Evolutionary conservation across 2,888 invertebrate genomes (phyloP).

Genomic region (Megalurothrips usitatus): DNA sequence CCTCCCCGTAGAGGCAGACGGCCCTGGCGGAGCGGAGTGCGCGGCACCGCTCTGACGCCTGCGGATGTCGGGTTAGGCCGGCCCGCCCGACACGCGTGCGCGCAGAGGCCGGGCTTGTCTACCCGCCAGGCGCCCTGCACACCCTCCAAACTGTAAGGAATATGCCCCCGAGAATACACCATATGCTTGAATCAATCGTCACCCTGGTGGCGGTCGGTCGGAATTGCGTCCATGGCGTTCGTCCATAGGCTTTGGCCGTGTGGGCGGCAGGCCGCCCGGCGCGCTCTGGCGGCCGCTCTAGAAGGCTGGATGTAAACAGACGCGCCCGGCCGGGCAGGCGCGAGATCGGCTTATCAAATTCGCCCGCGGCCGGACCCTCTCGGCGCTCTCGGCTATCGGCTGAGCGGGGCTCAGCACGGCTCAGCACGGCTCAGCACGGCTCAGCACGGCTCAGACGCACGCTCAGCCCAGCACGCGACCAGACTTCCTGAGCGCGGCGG

Average conservation of each 20-base stretch:
- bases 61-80: too few relatives aligned
- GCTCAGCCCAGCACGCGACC: background rate
- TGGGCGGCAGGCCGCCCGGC: background rate
- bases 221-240: too few relatives aligned
- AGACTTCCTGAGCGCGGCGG: background rate
- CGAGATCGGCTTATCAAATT: background rate
- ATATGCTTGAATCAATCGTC: too few relatives aligned
- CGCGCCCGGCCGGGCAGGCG: background rate
- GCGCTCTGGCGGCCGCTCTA: background rate
- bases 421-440: background rate
- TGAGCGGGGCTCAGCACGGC: background rate
- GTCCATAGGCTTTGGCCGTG: background rate
- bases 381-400: background rate
- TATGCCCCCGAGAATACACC: too few relatives aligned
- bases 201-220: too few relatives aligned
- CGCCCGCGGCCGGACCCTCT: background rate
- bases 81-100: too few relatives aligned
- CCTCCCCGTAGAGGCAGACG: too few relatives aligned
- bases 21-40: too few relatives aligned
- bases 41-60: too few relatives aligned
- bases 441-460: background rate
- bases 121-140: too few relatives aligned
- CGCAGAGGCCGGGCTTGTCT: too few relatives aligned
- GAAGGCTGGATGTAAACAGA: background rate
- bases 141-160: too few relatives aligned